Evolutionary conservation across 2,113 vertebrate species (phyloP), one percentile per base, ranked within the genome.

Genomic region (Ceuthmochares aereus): DNA sequence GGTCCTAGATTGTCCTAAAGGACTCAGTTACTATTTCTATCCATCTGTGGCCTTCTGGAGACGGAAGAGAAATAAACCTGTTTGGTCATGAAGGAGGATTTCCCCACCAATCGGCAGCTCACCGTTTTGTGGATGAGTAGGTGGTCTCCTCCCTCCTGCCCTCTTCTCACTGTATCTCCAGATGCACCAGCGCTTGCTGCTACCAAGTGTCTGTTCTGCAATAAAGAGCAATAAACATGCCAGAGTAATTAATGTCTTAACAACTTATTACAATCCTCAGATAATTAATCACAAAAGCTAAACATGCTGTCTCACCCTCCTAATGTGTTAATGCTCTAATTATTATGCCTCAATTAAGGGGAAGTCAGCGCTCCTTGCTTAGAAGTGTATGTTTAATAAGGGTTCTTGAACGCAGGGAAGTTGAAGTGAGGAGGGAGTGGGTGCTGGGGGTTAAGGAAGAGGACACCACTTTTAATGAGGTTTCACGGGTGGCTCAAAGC

Each of bases 251-350:
- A 98, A 98, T 98, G 98, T 98, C 98, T 98, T 98, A 98, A 98
- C 98, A 98, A 98, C 97, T 98, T 98, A 98, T 98, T 98, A 98
- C 98, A 98, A 98, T 98, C 97, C 98, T 98, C 97, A 98, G 98
- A 98, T 98, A 98, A 98, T 98, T 98, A 98, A 98, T 98, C 98
- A 98, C 98, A 98, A 98, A 98, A 98, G 97, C 97, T 98, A 98
- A 98, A 98, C 98, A 98, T 91, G 98, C 98, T 94, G 98, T 97
- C 98, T 98, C 98, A 98, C 98, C 97, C 98, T 98, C 97, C 97
- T 98, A 98, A 98, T 98, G 98, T 98, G 98, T 98, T 98, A 98
- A 98, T 98, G 97, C 97, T 98, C 98, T 98, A 98, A 98, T 98
- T 98, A 98, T 98, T 98, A 98, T 97, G 98, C 98, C 97, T 98